Percentiles rank a stretch among this genome's conserved stretches.
Conservation (phyloP, 2,888 invertebrate genomes). For the Boloria euphrosyne region DNA sequence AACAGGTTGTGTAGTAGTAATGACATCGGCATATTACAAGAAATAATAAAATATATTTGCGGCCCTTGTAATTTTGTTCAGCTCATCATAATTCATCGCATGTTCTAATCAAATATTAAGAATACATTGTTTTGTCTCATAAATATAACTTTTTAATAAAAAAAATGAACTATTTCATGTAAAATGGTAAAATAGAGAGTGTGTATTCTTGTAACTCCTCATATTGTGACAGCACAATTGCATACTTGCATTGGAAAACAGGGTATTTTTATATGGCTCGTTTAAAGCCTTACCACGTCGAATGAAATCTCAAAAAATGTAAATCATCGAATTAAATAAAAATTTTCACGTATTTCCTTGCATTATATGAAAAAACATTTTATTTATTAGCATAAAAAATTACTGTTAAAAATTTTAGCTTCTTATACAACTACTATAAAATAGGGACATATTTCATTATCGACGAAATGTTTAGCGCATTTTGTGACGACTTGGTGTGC, state of each 20-base stretch:
- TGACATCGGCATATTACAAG: slow-evolving; percentile 24
- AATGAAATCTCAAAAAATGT: no score
- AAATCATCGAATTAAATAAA: no score
- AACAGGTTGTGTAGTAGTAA: neutral
- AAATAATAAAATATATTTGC: slow-evolving; percentile 35
- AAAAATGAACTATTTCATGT: slow-evolving; percentile 28
- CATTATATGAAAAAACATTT: no score
- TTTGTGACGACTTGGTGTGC: no score
- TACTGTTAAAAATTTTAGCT: no score
- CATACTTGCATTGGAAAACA: neutral
- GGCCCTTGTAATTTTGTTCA: slow-evolving; percentile 23
- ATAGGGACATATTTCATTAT: no score
- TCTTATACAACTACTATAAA: no score
- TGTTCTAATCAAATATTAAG: slow-evolving; percentile 26
- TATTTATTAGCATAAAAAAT: no score
- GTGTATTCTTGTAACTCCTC: neutral
- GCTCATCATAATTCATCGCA: slow-evolving; percentile 32
- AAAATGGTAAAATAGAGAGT: neutral
- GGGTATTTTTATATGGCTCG: no score
- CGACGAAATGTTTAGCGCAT: no score
- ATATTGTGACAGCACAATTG: neutral
- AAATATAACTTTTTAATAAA: slow-evolving; percentile 16
- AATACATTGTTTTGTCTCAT: slow-evolving; percentile 29
- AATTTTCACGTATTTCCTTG: no score
- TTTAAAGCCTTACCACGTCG: no score